Evolutionary conservation across 2,888 invertebrate genomes (phyloP).

Genomic region (Parnassius apollo): DNA sequence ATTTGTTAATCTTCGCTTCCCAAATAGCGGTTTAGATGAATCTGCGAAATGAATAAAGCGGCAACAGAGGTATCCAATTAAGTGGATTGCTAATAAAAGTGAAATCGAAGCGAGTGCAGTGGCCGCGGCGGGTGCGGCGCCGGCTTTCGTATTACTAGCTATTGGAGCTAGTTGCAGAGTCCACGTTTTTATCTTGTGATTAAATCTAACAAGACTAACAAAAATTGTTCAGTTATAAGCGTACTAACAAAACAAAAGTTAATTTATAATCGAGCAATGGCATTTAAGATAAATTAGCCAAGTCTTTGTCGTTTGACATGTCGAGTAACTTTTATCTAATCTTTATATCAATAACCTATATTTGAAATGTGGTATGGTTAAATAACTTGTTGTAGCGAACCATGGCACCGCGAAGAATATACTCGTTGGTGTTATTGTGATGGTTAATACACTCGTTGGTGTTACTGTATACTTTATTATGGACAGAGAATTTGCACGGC

Average conservation of each 20-base stretch:
- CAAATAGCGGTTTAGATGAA: conserved; percentile 62
- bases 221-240: too few species aligned
- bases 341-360: too few species aligned
- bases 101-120: conserved; percentile 80
- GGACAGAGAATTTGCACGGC: conserved; percentile 19
- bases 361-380: not conserved
- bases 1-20: conserved; percentile 17
- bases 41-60: conserved; percentile 75
- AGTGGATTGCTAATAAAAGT: conserved; percentile 81
- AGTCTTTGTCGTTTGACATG: too few species aligned
- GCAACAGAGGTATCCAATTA: conserved; percentile 78
- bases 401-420: conserved; percentile 13
- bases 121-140: conserved; percentile 54
- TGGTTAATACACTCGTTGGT: conserved; percentile 22
- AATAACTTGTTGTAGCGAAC: conserved; percentile 2
- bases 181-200: not conserved
- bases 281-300: too few species aligned
- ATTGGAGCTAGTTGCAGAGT: conserved; percentile 9
- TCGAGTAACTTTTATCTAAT: too few species aligned
- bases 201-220: too few species aligned
- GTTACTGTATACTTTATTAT: conserved; percentile 19
- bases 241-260: too few species aligned
- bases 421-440: conserved; percentile 24
- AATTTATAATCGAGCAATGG: too few species aligned
- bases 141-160: conserved; percentile 10